Conservation (phyloP, 2,888 invertebrate genomes). For the Calliphora vomitoria region DNA sequence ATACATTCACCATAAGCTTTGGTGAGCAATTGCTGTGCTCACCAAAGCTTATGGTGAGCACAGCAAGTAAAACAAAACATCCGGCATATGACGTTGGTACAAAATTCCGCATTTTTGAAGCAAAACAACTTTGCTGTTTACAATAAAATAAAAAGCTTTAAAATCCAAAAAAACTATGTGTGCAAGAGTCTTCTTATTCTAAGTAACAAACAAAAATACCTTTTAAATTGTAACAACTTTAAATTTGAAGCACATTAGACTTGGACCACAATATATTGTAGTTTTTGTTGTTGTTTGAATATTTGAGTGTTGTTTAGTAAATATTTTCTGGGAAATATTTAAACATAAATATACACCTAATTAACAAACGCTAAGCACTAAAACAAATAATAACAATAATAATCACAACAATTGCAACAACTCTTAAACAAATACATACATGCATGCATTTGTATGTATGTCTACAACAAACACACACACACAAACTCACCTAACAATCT, state of each 20-base stretch:
- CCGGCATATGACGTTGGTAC: too few species aligned
- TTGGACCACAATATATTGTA: conserved; percentile 1
- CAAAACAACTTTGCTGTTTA: too few species aligned
- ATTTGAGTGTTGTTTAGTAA: conserved; percentile 37
- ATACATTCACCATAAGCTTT: too few species aligned
- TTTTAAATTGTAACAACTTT: background rate
- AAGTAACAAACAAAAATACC: background rate
- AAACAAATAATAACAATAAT: conserved; percentile 63
- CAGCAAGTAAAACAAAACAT: too few species aligned
- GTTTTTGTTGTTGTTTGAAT: conserved; percentile 19
- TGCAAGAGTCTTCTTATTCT: background rate
- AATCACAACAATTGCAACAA: conserved; percentile 60
- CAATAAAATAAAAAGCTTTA: too few species aligned
- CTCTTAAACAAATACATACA: conserved; percentile 36
- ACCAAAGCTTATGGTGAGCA: too few species aligned
- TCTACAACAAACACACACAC: too few species aligned
- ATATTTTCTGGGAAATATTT: conserved; percentile 55
- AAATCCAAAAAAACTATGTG: too few species aligned
- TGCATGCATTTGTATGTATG: background rate
- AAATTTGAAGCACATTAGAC: background rate
- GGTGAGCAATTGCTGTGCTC: too few species aligned
- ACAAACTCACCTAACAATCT: background rate
- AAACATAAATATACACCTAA: conserved; percentile 62
- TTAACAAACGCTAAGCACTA: conserved; percentile 67
- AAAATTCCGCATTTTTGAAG: too few species aligned